Conservation (phyloP, 2,113 vertebrate species). For the Anoura caudifer region DNA sequence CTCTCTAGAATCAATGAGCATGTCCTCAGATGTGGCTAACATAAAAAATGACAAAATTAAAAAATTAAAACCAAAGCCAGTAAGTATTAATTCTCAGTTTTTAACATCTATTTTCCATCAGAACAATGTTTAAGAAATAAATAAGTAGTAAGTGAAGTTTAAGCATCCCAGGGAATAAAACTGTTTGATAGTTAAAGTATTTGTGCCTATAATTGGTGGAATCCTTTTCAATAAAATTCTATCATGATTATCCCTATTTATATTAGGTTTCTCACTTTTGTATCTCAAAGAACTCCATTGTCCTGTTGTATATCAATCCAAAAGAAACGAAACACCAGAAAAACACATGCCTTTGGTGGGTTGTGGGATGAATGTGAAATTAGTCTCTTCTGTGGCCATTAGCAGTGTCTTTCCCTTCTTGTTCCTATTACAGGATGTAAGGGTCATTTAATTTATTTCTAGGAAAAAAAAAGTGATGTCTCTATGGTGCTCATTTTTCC, state of each 20-base stretch:
- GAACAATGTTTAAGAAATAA: not conserved
- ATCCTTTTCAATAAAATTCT: not conserved
- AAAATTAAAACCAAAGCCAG: not conserved
- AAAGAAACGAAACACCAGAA: not conserved
- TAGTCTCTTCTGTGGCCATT: not conserved
- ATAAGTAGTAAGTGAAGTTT: not conserved
- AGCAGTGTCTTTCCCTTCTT: not conserved
- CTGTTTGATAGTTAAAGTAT: not conserved
- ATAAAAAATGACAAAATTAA: no score
- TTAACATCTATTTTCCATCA: not conserved
- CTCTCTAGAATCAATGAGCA: no score
- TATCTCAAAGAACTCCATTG: not conserved
- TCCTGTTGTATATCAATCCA: not conserved
- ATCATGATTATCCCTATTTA: not conserved
- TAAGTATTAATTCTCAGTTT: not conserved
- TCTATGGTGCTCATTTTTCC: not conserved
- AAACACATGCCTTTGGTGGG: not conserved
- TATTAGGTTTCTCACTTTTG: not conserved
- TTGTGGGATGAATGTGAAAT: not conserved
- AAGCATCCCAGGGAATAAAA: not conserved
- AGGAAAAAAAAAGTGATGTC: not conserved
- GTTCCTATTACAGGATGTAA: not conserved
- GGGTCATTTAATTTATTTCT: not conserved
- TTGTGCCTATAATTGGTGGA: not conserved
- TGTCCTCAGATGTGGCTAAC: no score